Evolutionary conservation across 2,113 vertebrate species (phyloP).

Genomic region (Corythornis vintsioides): DNA sequence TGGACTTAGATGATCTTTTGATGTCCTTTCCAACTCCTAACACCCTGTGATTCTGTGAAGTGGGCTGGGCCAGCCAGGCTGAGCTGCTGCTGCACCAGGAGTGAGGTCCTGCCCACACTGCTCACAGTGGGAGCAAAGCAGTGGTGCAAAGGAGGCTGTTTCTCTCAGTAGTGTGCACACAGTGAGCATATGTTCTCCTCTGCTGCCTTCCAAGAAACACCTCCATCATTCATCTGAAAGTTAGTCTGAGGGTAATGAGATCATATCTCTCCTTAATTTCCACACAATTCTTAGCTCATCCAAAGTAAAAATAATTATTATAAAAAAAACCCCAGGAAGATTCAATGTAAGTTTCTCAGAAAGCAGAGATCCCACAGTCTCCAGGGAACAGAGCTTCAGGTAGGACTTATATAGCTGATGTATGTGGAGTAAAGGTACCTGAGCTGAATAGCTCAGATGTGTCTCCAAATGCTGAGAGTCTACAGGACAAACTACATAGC

Average conservation of each 20-base stretch:
- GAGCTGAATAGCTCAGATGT: neutral
- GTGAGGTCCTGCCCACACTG: accelerated
- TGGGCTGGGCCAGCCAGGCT: accelerated
- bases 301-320: neutral
- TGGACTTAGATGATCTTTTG: too few relatives aligned
- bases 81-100: neutral
- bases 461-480: neutral
- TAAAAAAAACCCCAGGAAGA: neutral
- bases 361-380: neutral
- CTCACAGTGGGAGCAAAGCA: accelerated
- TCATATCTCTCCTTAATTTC: accelerated
- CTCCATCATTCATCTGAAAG: neutral
- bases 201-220: neutral
- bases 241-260: neutral
- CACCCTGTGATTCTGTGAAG: too few relatives aligned
- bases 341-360: neutral
- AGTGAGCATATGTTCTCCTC: accelerated
- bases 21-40: too few relatives aligned
- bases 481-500: neutral
- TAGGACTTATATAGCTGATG: neutral
- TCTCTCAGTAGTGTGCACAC: neutral
- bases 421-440: neutral
- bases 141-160: accelerated
- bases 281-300: neutral
- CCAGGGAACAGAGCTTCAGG: neutral